These are phyloP conservation scores for Caenorhabditis panamensis DNA, from an alignment of 2,888 invertebrate genomes.

Conservation along the genomic window DNA sequence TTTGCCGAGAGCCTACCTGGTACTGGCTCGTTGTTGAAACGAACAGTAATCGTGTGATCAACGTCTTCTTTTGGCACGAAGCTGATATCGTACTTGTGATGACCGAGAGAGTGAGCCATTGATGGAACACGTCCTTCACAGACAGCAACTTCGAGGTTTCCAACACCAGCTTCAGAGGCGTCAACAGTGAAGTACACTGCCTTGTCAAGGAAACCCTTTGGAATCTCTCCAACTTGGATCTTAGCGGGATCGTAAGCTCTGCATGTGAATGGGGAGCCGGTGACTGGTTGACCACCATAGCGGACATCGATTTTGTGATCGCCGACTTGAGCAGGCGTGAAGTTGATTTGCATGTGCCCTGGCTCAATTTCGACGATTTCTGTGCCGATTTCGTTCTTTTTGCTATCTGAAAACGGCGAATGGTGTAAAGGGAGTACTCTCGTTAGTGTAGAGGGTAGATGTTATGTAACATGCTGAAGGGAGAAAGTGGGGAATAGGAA, in stretches of 20 bases:
- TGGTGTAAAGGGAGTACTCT: background rate
- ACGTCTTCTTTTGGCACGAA: constrained; percentile 79
- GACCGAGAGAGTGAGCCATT: constrained; percentile 95
- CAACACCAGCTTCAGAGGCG: constrained; percentile 97
- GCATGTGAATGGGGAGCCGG: constrained; percentile 94
- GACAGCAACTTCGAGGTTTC: constrained; percentile 97
- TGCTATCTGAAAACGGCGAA: constrained; percentile 67
- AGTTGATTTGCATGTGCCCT: constrained; percentile 85
- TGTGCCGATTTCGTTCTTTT: constrained; percentile 71
- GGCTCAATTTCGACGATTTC: constrained; percentile 74
- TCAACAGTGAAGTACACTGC: constrained; percentile 92
- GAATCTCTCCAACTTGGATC: constrained; percentile 87
- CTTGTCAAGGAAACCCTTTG: constrained; percentile 90
- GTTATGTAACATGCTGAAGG: constrained; percentile 25
- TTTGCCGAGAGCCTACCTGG: constrained; percentile 83
- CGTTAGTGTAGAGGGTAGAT: constrained; percentile 19
- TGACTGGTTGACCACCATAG: constrained; percentile 84
- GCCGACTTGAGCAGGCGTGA: constrained; percentile 90
- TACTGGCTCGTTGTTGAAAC: constrained; percentile 84
- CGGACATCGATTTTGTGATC: constrained; percentile 84
- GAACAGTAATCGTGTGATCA: constrained; percentile 80
- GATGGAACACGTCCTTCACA: constrained; percentile 97
- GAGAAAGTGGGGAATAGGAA: constrained; percentile 12
- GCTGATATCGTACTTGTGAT: constrained; percentile 83
- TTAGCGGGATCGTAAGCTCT: constrained; percentile 92